Evolutionary conservation across 2,113 vertebrate genomes (phyloP), one percentile per base, ranked within the genome.

Genomic region (Xenotilapia caudafasciata): DNA sequence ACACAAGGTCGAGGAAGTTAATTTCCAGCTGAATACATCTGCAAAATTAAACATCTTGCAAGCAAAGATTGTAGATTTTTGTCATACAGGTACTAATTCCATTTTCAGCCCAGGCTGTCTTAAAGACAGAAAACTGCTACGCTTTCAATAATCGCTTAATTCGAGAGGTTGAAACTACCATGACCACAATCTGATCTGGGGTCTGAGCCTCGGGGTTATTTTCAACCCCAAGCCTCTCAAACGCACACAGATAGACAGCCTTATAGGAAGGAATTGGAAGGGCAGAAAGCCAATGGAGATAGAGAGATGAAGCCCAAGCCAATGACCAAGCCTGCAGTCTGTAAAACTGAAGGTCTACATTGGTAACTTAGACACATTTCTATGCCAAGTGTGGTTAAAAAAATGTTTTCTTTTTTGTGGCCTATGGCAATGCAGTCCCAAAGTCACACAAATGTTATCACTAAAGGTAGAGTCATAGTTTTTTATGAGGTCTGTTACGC

Each of bases 111-210:
- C 2, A 23, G 80, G 17, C 14, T 65, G 19, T 21, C 28, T 73
- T 40, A 51, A n/a, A 77, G 23, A 83, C 56, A 17, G 9, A 14
- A 7, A 15, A 35, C 4, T 0, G 13, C 9, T 11, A 33, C 2
- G 17, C 35, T 84, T 33, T 42, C 42, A 21, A 54, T 58, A 45
- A 28, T 51, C 2, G 1, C 58, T 51, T 79, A 68, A 80, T 23
- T 15, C 49, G 42, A 68, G n/a, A 13, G 79, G 87, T 86, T 33
- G 56, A 65, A 80, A 82, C 91, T 40, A 92, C 9, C 6, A 1
- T 23, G n/a, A 86, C 31, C 77, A 88, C 70, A 65, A 88, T 91
- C 80, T 92, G 83, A 89, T 84, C 86, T 86, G 40, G 82, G 79
- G 79, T 88, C 83, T 51, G 65, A 55, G 82, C 28, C 77, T 70